Conservation (phyloP, 2,113 vertebrate species). For the Microcebus murinus region DNA sequence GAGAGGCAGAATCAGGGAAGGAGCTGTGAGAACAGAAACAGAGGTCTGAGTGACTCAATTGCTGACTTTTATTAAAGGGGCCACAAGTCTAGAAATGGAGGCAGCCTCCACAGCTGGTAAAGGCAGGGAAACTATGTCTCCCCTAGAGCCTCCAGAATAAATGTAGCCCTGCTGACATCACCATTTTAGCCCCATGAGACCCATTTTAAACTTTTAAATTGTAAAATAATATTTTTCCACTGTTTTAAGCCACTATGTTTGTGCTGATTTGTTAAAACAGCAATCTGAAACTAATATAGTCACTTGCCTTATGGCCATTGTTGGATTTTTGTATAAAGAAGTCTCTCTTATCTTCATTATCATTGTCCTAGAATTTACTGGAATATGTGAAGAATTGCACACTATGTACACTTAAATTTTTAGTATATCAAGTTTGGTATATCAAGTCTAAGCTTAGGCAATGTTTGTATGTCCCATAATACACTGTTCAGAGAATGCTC, state of each 20-base stretch:
- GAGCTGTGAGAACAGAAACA: background rate
- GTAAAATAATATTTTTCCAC: background rate
- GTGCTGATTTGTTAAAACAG: background rate
- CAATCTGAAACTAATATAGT: background rate
- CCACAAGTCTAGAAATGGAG: background rate
- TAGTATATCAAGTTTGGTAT: background rate
- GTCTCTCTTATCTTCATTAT: background rate
- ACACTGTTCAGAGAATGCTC: background rate
- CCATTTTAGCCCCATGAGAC: background rate
- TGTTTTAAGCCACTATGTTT: background rate
- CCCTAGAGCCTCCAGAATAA: background rate
- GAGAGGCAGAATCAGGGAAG: background rate
- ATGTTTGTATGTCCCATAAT: background rate
- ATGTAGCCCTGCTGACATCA: background rate
- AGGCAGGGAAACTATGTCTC: background rate
- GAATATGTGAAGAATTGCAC: background rate
- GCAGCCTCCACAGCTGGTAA: background rate
- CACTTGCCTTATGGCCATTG: background rate
- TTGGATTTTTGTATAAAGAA: background rate
- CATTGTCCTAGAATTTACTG: background rate
- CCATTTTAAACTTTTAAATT: background rate
- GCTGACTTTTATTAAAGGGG: background rate
- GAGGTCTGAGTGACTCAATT: background rate
- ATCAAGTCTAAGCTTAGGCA: background rate
- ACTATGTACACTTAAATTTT: background rate